Evolutionary conservation across 1,140 invertebrate species (phyloP), one percentile per base, ranked within the genome.

Genomic region (Macrostomum lignano): DNA sequence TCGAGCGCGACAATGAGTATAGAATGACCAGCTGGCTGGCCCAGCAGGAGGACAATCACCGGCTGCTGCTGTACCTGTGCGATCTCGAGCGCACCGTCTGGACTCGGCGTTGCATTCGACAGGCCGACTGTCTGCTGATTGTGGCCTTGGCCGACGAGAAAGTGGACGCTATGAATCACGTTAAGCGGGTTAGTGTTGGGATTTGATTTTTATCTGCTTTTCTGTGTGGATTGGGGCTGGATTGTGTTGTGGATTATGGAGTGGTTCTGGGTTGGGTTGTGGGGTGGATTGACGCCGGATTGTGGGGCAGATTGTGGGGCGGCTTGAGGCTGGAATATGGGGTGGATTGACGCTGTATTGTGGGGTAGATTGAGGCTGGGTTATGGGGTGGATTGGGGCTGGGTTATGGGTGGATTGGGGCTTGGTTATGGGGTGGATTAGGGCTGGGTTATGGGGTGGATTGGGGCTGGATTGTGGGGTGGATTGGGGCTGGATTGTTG

Each of bases 51-150:
- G 91, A 98, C 56, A 76, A 82, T 39, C 78, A 94, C 49, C 57
- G 72, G 46, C 72, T 94, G 42, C 74, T 82, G 0, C 48, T 96
- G 4, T 96, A 96, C 51, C 82, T 96, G 48, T 96, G 88, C 54
- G 88, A 98, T 47, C 66, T 68, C 3, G 28, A 13, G 15, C 71
- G 68, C 10, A 81, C 78, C 2, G 62, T 72, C 5, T 98, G 91
- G 91, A 94, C 86, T 0, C 77, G 91, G 47, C 64, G 82, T 1
- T 98, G 88, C 55, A 74, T 94, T 25, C 63, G 86, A 20, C 88
- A 98, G 58, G 84, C 91, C 4, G 91, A 98, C 60, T 88, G 84
- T 48, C 84, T 98, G 37, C 64, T 98, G 0, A 88, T 94, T 40
- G 73, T 98, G 1, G 82, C 73, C 1, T 49, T 86, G 3, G 81